Base-by-base conservation (phyloP, 1,140 invertebrate genomes). In the Wiebesia pumilae region DNA sequence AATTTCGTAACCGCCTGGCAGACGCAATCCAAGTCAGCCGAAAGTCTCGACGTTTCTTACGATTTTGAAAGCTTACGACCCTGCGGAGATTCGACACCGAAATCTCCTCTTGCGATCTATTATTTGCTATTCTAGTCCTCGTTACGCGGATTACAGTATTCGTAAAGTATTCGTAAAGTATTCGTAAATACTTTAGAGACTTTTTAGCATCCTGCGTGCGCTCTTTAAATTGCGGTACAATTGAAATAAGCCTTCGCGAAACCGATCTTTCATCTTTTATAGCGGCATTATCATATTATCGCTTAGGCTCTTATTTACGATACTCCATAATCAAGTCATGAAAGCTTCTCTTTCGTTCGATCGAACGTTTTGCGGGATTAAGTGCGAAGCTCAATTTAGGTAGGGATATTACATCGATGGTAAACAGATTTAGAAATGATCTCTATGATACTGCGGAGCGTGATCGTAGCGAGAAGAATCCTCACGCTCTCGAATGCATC, bases 381-480 rank as follows among this genome's bases (percentile, higher is more conserved):
- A 81, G 80, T 78, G 81, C 81, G 81, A 87, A 73, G 82, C 84
- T 84, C 65, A 65, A 69, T 85, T 47, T 87, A 65, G 87, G 84
- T 84, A 40, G 81, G 80, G 78, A 87, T 81, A 84, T 86, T 83
- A 62, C 84, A 67, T 77, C 83, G 78, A 69, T 33, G 12, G 27
- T 82, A 47, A 33, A 83, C 85, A 33, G 38, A n/a, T 19, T 9
- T 19, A 27, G 38, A 67, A 35, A 38, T 30, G 0, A 16, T 27
- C 0, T n/a, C 65, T 82, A 51, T 71, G 81, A 82, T 82, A 35
- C 35, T 43, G 47, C 30, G 14, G 47, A 62, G 27, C 58, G 24
- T 62, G 58, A 62, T 62, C 14, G 58, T 62, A 27, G 24, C 16
- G 81, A 35, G 67, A 83, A 65, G 33, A 83, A 84, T 79, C 38